Evolutionary conservation across 2,113 vertebrate species (phyloP).

Genomic region (Nipponia nippon): DNA sequence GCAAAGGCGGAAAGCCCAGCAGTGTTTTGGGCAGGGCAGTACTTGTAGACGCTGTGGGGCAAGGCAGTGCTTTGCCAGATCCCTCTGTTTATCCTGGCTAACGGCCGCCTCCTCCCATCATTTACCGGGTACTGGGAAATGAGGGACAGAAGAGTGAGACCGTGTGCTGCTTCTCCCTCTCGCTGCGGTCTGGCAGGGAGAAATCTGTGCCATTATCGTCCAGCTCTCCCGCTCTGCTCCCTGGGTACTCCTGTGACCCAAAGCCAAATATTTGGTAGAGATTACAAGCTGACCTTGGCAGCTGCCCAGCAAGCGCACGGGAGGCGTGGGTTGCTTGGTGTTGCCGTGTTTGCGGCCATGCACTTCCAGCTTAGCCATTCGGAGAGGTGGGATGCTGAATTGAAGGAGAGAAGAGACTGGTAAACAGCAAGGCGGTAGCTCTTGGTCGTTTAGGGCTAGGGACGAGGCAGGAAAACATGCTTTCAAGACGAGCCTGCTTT

Average conservation of each 20-base stretch:
- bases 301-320: not conserved
- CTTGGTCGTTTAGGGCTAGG: not conserved
- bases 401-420: not conserved
- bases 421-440: not conserved
- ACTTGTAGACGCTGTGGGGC: accelerated
- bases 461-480: not conserved
- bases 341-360: not conserved
- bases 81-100: not conserved
- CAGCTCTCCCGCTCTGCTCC: not conserved
- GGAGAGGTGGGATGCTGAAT: not conserved
- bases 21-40: not conserved
- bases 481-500: not conserved
- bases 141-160: not conserved
- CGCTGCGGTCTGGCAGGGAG: accelerated
- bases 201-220: accelerated
- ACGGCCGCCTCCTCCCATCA: not conserved
- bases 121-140: not conserved
- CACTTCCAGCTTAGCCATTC: not conserved
- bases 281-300: not conserved
- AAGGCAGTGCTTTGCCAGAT: not conserved
- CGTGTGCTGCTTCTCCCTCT: accelerated
- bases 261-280: not conserved
- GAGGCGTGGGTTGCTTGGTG: not conserved
- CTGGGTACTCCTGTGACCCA: not conserved
- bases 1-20: not conserved